Evolutionary conservation across 30 jellyfish, hydroid and myxozoan genomes (phyloP).

Genomic region (Chironex yamaguchii): DNA sequence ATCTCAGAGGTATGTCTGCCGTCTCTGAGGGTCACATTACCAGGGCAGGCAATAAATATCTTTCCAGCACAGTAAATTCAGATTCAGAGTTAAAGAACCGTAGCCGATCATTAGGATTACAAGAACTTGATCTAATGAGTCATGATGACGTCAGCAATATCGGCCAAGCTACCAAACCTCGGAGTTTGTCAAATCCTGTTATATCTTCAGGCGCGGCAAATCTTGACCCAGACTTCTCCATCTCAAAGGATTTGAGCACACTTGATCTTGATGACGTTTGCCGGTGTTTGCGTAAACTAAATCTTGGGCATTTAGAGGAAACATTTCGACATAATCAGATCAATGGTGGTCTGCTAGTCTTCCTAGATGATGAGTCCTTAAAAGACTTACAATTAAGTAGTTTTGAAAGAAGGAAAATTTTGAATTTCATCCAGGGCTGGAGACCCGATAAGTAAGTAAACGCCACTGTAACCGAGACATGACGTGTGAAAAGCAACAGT

Average conservation of each 20-base stretch:
- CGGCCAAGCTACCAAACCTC: not conserved
- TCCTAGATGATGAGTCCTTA: conserved; percentile 66
- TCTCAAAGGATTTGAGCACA: conserved; percentile 33
- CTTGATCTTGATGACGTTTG: conserved; percentile 56
- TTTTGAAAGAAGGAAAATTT: conserved; percentile 73
- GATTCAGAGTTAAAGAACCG: not conserved
- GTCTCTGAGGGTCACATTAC: not conserved
- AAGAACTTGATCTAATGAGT: not conserved
- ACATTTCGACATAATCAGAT: conserved; percentile 73
- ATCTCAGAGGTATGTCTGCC: not conserved
- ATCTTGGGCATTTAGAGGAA: conserved; percentile 60
- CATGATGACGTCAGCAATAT: not conserved
- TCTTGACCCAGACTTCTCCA: not conserved
- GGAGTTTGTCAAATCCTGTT: not conserved
- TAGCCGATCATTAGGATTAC: not conserved
- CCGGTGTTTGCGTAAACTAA: conserved; percentile 48
- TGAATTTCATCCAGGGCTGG: conserved; percentile 83
- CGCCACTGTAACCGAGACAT: too few species aligned
- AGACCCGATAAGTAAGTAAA: conserved; percentile 75
- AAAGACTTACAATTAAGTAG: conserved; percentile 51
- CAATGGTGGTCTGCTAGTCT: conserved; percentile 73
- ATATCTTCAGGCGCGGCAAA: not conserved
- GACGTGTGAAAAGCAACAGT: too few species aligned
- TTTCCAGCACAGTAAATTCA: not conserved
- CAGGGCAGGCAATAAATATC: not conserved